Base-by-base conservation (phyloP, 1,140 invertebrate species). In the Proales similis region DNA sequence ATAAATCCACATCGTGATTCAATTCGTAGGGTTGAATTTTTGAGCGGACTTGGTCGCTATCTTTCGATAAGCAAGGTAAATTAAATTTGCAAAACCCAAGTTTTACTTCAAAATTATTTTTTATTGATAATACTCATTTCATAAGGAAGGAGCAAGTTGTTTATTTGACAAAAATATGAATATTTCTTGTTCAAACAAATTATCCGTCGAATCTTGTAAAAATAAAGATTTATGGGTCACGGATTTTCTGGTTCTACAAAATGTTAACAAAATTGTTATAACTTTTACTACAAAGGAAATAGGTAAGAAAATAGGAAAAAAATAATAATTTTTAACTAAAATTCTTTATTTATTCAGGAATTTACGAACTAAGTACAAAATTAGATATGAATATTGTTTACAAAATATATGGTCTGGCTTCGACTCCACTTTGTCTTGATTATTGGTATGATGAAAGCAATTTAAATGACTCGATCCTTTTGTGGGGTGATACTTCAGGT, bases 211-310 rank as follows among this genome's bases (percentile, higher is more conserved):
- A 47, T 70, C 71, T 0, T 75, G 74, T 66, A 70, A 68, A 47
- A 65, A 68, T 7, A 63, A 70, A 24, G 75, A 77, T 60, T 49
- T 77, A 12, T 77, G 75, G 75, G 71, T 77, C n/a, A 76, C 74
- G 7, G 67, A 76, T 64, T 76, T 75, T 65, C 67, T 72, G 0
- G 65, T 68, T 11, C 64, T 77, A 12, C 70, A 72, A 48, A 73
- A 74, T 60, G 68, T 75, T 61, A 77, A 76, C 65, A 77, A 77
- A 64, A 68, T 77, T 4, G 75, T 73, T 12, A 53, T 77, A 7
- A 62, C 72, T n/a, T 75, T 74, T 61, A 76, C 74, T 7, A 74
- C 71, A 64, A 76, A 77, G 65, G 74, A 76, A 65, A 75, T 76
- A 45, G 69, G 74, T 75, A 64, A 63, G 67, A 49, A 27, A 4